Evolutionary conservation across 1,140 invertebrate species (phyloP), one percentile per base, ranked within the genome.

Genomic region (Drosophila paulistorum): DNA sequence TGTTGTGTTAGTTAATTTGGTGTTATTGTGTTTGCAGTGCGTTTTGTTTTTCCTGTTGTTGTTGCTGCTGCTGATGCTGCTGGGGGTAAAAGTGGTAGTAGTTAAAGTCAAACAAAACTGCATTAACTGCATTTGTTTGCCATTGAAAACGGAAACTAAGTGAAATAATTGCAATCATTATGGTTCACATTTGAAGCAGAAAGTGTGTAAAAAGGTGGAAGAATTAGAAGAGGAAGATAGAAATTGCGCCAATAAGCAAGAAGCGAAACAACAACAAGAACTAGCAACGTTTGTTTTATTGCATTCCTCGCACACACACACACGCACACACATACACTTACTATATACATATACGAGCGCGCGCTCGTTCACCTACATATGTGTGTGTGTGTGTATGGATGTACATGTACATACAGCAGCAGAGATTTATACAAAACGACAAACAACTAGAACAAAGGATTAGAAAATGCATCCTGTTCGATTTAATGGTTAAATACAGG

Each of bases 231-330:
- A 76, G 77, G 84, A 70, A 68, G 77, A 74, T 64, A 81, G 17
- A 81, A 90, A 90, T 83, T 90, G 86, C 86, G 86, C 86, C 87
- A 90, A 90, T 90, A 90, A 90, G 86, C 86, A 71, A 82, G 45
- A 71, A 65, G 57, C 71, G 66, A 79, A 65, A 77, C 78, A 77
- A 68, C 78, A 71, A 60, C 64, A 26, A 26, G 23, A 68, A 68
- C 65, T 61, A 68, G 57, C 68, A 68, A 61, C 70, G 78, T 79
- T 77, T 79, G 72, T 77, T 81, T 79, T 77, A 79, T 81, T 81
- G 79, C 79, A 79, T 81, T 79, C 69, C 77, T 80, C 55, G 71
- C 82, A 72, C 68, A 45, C 71, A 67, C 72, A 58, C 71, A 65
- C 68, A 68, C 71, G 63, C 68, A 68, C 41, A 81, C 45, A 59